phyloP scores from a whole-genome alignment of 2,113 vertebrate genomes.

The Mesoclemmys tuberculata region DNA sequence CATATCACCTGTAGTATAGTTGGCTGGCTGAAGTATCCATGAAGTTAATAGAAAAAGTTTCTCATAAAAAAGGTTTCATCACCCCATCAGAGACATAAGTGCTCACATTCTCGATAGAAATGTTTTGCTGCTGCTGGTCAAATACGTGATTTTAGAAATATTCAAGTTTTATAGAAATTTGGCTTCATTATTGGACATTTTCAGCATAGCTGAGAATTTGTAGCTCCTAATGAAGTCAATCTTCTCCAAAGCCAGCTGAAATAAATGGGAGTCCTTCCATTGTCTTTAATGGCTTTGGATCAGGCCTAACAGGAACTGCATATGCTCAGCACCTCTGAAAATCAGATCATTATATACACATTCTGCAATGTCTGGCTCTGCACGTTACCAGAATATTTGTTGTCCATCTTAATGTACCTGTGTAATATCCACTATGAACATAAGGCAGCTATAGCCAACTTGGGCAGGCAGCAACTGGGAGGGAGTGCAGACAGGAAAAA shows the following conservation, averaged over 20 bases:
- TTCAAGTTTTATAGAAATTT: not conserved
- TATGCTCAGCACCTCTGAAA: not conserved
- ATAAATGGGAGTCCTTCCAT: not conserved
- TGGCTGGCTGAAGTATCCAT: not conserved
- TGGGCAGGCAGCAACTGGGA: not conserved
- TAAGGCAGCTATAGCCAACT: conserved; percentile 29
- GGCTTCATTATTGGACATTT: not conserved
- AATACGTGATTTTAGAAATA: conserved; percentile 1
- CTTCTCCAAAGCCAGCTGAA: not conserved
- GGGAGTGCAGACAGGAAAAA: not conserved
- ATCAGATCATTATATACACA: not conserved
- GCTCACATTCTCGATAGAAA: not conserved
- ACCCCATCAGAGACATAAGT: not conserved
- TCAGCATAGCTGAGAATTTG: not conserved
- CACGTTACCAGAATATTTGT: conserved; percentile 5
- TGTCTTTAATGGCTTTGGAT: not conserved
- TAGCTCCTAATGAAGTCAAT: not conserved
- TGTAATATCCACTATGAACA: not conserved
- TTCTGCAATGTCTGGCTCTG: not conserved
- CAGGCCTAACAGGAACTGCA: not conserved
- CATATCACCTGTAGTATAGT: not conserved
- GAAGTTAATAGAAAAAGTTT: not conserved
- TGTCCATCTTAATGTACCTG: not conserved
- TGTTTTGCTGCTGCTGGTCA: not conserved
- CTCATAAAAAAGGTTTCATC: not conserved